These are phyloP conservation scores for Drosophila funebris DNA, from an alignment of 1,140 invertebrate species.

Conservation along the genomic window DNA sequence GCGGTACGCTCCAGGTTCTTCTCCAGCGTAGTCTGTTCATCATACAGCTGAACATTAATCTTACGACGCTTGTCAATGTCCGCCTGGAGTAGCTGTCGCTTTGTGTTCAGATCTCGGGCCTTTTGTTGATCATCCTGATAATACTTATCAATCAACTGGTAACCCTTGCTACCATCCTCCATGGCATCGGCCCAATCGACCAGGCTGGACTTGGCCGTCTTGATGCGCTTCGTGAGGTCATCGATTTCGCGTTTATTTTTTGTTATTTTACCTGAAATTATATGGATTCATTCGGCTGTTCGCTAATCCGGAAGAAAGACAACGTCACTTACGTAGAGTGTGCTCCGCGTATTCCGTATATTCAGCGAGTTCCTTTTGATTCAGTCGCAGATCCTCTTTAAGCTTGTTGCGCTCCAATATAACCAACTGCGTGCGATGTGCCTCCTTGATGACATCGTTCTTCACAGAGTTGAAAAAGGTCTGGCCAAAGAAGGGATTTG, in stretches of 20 bases:
- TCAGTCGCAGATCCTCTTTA: slow-evolving; percentile 76
- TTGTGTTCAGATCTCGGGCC: slow-evolving; percentile 84
- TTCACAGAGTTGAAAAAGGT: slow-evolving; percentile 85
- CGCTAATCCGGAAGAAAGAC: neutral
- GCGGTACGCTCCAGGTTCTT: slow-evolving; percentile 76
- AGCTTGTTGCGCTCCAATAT: slow-evolving; percentile 84
- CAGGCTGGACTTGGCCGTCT: slow-evolving; percentile 86
- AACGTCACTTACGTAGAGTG: slow-evolving; percentile 44
- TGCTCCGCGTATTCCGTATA: slow-evolving; percentile 54
- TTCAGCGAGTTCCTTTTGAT: slow-evolving; percentile 62
- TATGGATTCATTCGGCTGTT: neutral
- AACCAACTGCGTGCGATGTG: slow-evolving; percentile 84
- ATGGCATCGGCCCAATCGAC: slow-evolving; percentile 86
- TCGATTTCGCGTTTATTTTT: slow-evolving; percentile 84
- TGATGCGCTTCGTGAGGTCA: slow-evolving; percentile 84
- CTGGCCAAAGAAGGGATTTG: slow-evolving; percentile 47
- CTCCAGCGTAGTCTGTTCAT: slow-evolving; percentile 78
- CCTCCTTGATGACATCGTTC: slow-evolving; percentile 85
- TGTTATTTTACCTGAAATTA: slow-evolving; percentile 55
- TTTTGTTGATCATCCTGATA: slow-evolving; percentile 86
- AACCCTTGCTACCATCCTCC: slow-evolving; percentile 85
- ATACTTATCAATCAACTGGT: slow-evolving; percentile 86
- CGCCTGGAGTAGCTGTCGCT: slow-evolving; percentile 80
- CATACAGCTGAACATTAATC: slow-evolving; percentile 60
- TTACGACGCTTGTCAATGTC: slow-evolving; percentile 71